Conservation (phyloP, 2,797 vertebrate species). For the Phoeniculus purpureus region DNA sequence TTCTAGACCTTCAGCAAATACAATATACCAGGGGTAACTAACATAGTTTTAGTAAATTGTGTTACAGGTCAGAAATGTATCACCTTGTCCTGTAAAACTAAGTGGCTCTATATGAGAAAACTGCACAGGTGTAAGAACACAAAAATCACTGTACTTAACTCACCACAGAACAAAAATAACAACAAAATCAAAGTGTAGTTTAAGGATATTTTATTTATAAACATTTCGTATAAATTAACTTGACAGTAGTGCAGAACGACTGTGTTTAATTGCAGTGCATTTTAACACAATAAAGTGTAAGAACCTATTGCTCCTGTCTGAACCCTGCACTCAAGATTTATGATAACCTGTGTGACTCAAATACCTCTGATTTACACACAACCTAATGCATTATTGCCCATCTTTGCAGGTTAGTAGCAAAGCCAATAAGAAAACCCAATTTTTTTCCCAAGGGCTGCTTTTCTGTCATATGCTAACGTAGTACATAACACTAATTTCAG, state of each 20-base stretch:
- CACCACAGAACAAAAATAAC: not conserved
- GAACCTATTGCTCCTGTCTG: not conserved
- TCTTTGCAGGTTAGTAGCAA: not conserved
- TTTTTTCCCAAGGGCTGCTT: not conserved
- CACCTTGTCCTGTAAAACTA: constrained; percentile 58
- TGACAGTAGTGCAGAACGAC: not conserved
- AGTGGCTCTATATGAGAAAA: not conserved
- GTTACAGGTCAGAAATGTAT: constrained; percentile 56
- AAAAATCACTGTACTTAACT: not conserved
- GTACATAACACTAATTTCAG: not conserved
- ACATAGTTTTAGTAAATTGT: constrained; percentile 66
- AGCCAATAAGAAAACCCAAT: not conserved
- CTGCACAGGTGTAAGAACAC: not conserved
- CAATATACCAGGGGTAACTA: constrained; percentile 55
- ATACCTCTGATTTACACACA: not conserved
- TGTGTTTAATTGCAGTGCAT: not conserved
- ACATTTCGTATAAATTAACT: not conserved
- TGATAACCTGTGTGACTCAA: not conserved
- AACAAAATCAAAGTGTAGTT: not conserved
- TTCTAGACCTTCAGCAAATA: constrained; percentile 51
- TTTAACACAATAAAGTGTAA: not conserved
- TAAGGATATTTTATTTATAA: not conserved
- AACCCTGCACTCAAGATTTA: not conserved
- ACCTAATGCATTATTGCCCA: not conserved
- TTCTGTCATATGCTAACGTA: not conserved